These are phyloP conservation scores for Valencia hispanica DNA, from an alignment of 2,797 vertebrate genomes.

Conservation along the genomic window DNA sequence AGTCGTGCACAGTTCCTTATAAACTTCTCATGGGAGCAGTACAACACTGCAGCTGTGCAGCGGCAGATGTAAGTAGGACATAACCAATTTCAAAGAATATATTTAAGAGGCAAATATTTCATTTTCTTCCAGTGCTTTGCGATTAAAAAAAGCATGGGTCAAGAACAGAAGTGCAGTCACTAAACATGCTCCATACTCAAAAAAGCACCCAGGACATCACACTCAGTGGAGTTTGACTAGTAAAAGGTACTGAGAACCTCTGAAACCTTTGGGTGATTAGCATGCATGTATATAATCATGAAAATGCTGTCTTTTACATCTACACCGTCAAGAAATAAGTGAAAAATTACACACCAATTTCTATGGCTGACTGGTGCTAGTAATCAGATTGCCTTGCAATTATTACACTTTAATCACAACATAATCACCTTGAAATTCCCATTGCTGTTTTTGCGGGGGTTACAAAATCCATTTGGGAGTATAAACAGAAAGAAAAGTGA, in stretches of 20 bases:
- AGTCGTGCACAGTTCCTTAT: conserved; percentile 38
- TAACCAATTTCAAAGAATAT: conserved; percentile 33
- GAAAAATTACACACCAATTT: conserved; percentile 61
- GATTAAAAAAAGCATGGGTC: conserved; percentile 10
- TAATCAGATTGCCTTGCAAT: conserved; percentile 64
- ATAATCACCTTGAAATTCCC: conserved; percentile 64
- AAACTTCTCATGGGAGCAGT: conserved; percentile 49
- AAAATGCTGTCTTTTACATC: conserved; percentile 1
- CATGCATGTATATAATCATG: conserved; percentile 17
- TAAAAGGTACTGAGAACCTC: conserved; percentile 7
- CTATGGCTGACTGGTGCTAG: conserved; percentile 56
- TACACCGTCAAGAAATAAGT: conserved; percentile 38
- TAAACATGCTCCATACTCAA: conserved; percentile 2
- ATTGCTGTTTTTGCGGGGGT: conserved; percentile 31
- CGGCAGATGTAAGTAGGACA: conserved; percentile 58
- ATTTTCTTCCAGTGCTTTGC: conserved; percentile 16
- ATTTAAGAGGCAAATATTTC: conserved; percentile 40
- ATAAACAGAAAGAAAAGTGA: conserved; percentile 6
- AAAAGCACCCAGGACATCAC: background rate
- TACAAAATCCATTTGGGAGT: background rate
- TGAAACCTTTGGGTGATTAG: conserved; percentile 24
- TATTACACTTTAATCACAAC: conserved; percentile 66
- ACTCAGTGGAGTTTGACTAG: conserved; percentile 2
- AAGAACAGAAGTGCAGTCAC: conserved; percentile 3
- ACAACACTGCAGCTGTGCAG: conserved; percentile 46